phyloP scores from a whole-genome alignment of 2,888 invertebrate species.

The Anthrax anthrax region DNA sequence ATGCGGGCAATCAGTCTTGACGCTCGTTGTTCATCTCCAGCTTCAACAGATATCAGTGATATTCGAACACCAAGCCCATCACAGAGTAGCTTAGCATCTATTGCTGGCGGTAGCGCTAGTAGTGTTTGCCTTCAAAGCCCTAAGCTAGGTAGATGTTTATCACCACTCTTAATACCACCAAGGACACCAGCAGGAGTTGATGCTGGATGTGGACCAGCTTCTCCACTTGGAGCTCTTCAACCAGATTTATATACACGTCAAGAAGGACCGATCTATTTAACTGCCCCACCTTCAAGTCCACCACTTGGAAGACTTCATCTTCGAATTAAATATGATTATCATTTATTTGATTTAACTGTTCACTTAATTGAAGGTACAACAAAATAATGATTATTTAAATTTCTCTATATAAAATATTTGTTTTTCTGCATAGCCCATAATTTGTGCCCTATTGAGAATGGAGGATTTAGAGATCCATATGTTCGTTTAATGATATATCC shows the following conservation, averaged over 20 bases:
- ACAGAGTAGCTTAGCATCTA: slow-evolving; percentile 55
- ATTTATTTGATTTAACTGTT: slow-evolving; percentile 78
- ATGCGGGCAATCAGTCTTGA: slow-evolving; percentile 64
- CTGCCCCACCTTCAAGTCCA: slow-evolving; percentile 45
- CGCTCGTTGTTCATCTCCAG: slow-evolving; percentile 49
- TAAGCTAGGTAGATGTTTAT: slow-evolving; percentile 46
- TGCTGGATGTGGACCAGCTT: slow-evolving; percentile 34
- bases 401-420: neutral
- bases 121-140: slow-evolving; percentile 22
- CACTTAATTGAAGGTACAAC: slow-evolving; percentile 79
- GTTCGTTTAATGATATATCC: slow-evolving; percentile 67
- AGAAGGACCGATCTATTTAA: slow-evolving; percentile 63
- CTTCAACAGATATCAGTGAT: slow-evolving; percentile 33
- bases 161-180: slow-evolving; percentile 64
- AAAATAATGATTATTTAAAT: slow-evolving; percentile 4
- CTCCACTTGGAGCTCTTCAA: slow-evolving; percentile 66
- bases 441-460: slow-evolving; percentile 67
- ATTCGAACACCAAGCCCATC: slow-evolving; percentile 49
- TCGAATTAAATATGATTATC: slow-evolving; percentile 76
- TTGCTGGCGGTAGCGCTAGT: slow-evolving; percentile 30
- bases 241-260: slow-evolving; percentile 74
- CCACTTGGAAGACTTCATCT: slow-evolving; percentile 71
- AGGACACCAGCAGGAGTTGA: slow-evolving; percentile 37
- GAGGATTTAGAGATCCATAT: slow-evolving; percentile 82
- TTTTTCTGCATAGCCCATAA: slow-evolving; percentile 50